phyloP scores from a whole-genome alignment of 2,797 vertebrate genomes.

The Potorous gilbertii region DNA sequence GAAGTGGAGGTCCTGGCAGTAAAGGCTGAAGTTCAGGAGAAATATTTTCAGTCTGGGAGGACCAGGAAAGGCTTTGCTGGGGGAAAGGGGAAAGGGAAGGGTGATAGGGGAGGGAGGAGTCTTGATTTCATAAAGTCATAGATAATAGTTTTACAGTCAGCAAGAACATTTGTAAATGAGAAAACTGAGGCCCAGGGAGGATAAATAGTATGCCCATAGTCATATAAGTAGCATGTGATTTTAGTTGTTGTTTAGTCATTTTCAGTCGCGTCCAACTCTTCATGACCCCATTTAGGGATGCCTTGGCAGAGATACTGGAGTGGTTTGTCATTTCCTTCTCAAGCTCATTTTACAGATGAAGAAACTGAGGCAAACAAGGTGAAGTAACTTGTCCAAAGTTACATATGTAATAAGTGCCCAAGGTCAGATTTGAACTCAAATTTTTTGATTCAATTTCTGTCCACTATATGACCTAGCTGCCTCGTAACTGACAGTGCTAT shows the following conservation, averaged over 20 bases:
- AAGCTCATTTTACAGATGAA: too few species aligned
- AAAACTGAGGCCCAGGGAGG: too few species aligned
- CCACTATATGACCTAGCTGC: too few species aligned
- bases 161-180: neutral
- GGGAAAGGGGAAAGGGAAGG: too few species aligned
- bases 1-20: too few species aligned
- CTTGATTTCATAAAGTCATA: neutral
- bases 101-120: neutral
- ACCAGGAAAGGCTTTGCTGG: neutral
- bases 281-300: too few species aligned
- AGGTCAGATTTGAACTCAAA: neutral
- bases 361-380: neutral
- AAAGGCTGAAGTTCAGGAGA: neutral
- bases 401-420: too few species aligned
- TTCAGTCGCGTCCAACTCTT: neutral
- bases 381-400: too few species aligned
- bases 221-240: neutral
- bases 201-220: neutral
- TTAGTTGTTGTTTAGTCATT: neutral
- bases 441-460: too few species aligned
- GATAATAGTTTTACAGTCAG: neutral
- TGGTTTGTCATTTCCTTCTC: too few species aligned
- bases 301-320: too few species aligned
- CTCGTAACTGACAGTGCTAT: too few species aligned
- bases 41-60: neutral